Evolutionary conservation across 1,140 invertebrate species (phyloP).

Genomic region (Pentalonia nigronervosa): DNA sequence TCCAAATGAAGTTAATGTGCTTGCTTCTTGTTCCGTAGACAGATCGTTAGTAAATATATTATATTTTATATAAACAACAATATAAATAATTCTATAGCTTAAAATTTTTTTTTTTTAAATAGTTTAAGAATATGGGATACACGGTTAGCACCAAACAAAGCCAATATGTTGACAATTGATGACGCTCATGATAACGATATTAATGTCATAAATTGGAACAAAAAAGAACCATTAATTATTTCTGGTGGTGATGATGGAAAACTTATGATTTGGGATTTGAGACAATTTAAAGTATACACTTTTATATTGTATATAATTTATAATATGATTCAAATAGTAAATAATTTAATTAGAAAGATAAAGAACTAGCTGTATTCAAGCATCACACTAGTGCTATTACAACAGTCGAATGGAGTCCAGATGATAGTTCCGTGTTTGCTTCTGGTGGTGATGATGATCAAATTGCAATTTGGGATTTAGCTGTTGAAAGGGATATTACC

Average conservation of each 20-base stretch:
- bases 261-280: constrained; percentile 94
- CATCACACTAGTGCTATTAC: constrained; percentile 92
- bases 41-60: constrained; percentile 68
- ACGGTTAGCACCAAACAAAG: constrained; percentile 81
- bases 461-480: constrained; percentile 96
- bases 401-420: constrained; percentile 96
- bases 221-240: constrained; percentile 85
- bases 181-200: constrained; percentile 92
- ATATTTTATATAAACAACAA: background rate
- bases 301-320: constrained; percentile 28
- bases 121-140: constrained; percentile 91
- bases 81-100: constrained; percentile 50
- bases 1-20: constrained; percentile 90
- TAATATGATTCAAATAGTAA: background rate
- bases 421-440: constrained; percentile 90
- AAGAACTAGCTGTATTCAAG: constrained; percentile 90
- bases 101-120: constrained; percentile 58
- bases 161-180: constrained; percentile 88
- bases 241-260: constrained; percentile 96
- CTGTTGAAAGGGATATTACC: constrained; percentile 82
- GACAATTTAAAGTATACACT: constrained; percentile 76
- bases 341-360: constrained; percentile 65
- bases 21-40: constrained; percentile 96
- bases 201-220: constrained; percentile 98
- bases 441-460: constrained; percentile 95